Base-by-base conservation (phyloP, 2,888 invertebrate species). In the Hipparchia semele region DNA sequence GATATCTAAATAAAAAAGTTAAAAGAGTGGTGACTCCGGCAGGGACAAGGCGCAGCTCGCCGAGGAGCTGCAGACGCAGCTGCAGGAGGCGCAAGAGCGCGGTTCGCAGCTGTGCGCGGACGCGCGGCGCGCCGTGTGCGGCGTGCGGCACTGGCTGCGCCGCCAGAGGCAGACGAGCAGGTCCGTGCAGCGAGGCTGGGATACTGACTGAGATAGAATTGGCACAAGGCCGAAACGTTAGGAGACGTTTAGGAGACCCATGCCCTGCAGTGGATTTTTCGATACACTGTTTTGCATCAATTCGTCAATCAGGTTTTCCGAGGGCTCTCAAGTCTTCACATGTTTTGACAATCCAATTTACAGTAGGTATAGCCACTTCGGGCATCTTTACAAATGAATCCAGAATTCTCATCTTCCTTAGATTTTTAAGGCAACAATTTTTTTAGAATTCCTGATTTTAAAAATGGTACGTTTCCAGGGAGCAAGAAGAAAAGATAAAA, bases 91-190 rank as follows among this genome's bases (percentile, higher is more conserved):
- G 78, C 87, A 86, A 61, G 77, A 74, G 79, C 89, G 87, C 75
- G 87, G 91, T 79, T 85, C 87, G 1, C 81, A 74, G 83, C 86
- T 92, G 76, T 88, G 90, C 81, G 84, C 62, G 6, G 86, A 87
- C 77, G 84, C 88, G 80, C 84, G 86, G 0, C 84, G 82, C 65
- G 88, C 84, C 8, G 80, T 85, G 56, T 10, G 69, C 76, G 80
- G 75, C 73, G 86, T 90, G 80, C 82, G 87, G 71, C 76, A 76
- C 2, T 78, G 81, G 78, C 78, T 83, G n/a, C 78, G 71, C 39
- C 70, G 74, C 39, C 73, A 75, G 80, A 83, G 75, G 74, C 84
- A 87, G 61, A 64, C 33, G 5, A 59, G 54, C 53, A 49, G 58
- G 73, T 74, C 7, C 13, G 69, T 87, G 58, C 23, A n/a, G n/a